Evolutionary conservation across 1,140 invertebrate genomes (phyloP).

Genomic region (Diachasma alloeum): DNA sequence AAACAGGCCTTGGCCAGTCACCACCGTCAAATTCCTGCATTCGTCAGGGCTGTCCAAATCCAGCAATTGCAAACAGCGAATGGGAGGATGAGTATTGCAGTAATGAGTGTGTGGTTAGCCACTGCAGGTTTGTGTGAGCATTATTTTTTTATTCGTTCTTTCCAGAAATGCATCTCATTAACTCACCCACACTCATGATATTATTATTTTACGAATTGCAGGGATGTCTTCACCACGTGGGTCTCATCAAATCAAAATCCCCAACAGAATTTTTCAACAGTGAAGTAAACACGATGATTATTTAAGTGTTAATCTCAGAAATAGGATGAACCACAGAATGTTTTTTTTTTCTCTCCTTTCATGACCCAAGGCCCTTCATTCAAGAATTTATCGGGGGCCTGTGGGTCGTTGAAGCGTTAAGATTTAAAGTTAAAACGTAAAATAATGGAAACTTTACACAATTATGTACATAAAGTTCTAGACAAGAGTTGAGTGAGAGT

Average conservation of each 20-base stretch:
- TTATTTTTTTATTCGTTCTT: constrained; percentile 31
- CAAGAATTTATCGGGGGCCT: neutral
- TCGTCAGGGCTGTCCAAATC: constrained; percentile 89
- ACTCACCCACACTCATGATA: neutral
- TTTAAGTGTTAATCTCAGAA: neutral
- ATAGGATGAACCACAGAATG: neutral
- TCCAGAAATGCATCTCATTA: neutral
- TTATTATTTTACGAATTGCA: constrained; percentile 63
- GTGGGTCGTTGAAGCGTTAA: neutral
- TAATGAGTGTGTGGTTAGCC: constrained; percentile 96
- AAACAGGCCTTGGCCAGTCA: constrained; percentile 62
- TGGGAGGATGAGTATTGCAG: constrained; percentile 98
- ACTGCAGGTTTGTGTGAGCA: constrained; percentile 79
- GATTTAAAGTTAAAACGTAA: neutral
- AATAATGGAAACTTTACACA: constrained; percentile 33
- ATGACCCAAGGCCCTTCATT: neutral
- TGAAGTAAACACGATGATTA: constrained; percentile 62
- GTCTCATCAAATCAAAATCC: constrained; percentile 83
- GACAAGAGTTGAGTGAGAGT: constrained; percentile 21
- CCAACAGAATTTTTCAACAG: constrained; percentile 70
- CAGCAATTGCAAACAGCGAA: constrained; percentile 88
- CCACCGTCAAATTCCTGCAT: constrained; percentile 77
- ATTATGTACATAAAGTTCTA: constrained; percentile 40
- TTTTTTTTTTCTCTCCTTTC: neutral
- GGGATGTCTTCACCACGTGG: constrained; percentile 91